Conservation (phyloP, 2,888 invertebrate species). For the Gibbula magus region DNA sequence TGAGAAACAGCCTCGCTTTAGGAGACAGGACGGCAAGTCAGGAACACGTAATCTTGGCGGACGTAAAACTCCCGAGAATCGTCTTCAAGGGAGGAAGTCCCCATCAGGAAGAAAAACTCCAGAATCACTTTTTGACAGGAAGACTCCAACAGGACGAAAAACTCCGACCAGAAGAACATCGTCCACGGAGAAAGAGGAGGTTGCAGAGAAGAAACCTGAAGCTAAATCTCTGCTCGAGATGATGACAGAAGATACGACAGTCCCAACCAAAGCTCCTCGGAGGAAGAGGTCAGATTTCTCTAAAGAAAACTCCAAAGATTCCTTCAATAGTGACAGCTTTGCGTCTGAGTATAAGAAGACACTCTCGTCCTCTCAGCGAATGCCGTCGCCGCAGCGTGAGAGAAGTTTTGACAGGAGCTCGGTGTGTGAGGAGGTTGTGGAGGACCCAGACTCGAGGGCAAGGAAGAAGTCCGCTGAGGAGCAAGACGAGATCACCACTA, state of each 20-base stretch:
- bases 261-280: neutral
- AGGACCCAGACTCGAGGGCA: conserved; percentile 48
- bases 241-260: conserved; percentile 13
- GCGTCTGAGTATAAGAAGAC: no score
- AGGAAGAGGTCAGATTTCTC: neutral
- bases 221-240: conserved; percentile 38
- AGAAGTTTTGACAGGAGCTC: conserved; percentile 55
- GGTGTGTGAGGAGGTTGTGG: conserved; percentile 61
- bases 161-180: conserved; percentile 27
- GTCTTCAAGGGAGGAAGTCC: conserved; percentile 21
- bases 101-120: conserved; percentile 18
- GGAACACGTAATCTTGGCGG: conserved; percentile 11
- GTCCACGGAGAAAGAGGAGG: conserved; percentile 22
- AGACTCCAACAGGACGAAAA: conserved; percentile 38
- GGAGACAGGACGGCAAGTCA: conserved; percentile 11
- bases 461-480: conserved; percentile 1
- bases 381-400: neutral
- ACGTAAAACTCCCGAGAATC: conserved; percentile 25
- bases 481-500: neutral
- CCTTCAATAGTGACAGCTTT: conserved; percentile 44
- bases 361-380: neutral
- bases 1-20: conserved; percentile 22
- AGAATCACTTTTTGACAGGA: conserved; percentile 29
- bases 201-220: conserved; percentile 35
- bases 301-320: conserved; percentile 37